A percentile compares a stretch with the other conserved stretches of the same genome.
Conservation (phyloP, 2,888 invertebrate species). For the Latrodectus hesperus region DNA sequence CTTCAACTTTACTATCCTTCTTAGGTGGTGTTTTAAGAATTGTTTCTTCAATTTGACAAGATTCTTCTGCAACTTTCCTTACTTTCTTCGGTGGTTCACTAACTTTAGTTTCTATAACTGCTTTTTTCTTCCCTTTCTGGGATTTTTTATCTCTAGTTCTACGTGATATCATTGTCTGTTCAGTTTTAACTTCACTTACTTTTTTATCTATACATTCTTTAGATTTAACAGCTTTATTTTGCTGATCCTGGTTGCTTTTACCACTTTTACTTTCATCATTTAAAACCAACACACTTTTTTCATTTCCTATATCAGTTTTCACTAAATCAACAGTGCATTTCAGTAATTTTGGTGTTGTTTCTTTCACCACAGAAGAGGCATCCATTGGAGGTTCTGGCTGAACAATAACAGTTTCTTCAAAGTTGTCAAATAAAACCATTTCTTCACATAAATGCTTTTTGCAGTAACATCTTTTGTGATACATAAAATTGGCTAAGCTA, state of each 20-base stretch:
- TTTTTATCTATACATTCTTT: not conserved
- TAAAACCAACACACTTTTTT: not conserved
- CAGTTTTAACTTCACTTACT: conserved; percentile 2
- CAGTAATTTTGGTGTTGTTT: conserved; percentile 18
- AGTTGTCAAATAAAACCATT: conserved; percentile 70
- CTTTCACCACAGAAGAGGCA: not conserved
- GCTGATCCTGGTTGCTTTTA: conserved; percentile 6
- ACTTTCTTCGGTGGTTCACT: not conserved
- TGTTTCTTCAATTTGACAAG: not conserved
- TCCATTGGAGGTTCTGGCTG: conserved; percentile 44
- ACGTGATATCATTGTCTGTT: conserved; percentile 46
- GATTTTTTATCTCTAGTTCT: conserved; percentile 57
- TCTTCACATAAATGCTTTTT: conserved; percentile 72
- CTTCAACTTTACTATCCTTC: not conserved
- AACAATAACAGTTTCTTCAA: conserved; percentile 44
- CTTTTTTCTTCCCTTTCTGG: conserved; percentile 2
- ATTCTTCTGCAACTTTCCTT: not conserved
- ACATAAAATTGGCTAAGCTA: conserved; percentile 89
- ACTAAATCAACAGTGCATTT: conserved; percentile 33
- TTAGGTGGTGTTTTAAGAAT: not conserved
- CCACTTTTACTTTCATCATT: conserved; percentile 18
- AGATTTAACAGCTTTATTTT: conserved; percentile 20
- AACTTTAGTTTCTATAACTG: not conserved
- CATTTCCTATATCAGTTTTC: conserved; percentile 26
- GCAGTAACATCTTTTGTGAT: conserved; percentile 91